Conservation (phyloP, 2,888 invertebrate genomes). For the Trachelus troglodyta region DNA sequence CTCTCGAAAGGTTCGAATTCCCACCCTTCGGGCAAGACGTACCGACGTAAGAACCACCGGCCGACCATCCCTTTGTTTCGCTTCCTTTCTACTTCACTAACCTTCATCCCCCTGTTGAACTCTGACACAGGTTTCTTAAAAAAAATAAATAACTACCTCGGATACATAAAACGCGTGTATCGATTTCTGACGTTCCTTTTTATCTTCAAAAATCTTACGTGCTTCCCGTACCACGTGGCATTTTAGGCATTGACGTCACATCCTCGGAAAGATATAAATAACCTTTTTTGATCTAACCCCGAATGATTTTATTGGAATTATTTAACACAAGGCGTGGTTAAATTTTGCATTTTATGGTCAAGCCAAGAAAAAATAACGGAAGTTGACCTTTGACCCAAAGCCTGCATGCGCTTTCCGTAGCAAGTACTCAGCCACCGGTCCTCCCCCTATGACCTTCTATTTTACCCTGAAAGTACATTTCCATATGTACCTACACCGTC, state of each 20-base stretch:
- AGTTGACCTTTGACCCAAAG: background rate
- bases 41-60: background rate
- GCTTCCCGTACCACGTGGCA: background rate
- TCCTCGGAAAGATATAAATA: background rate
- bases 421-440: too few species aligned
- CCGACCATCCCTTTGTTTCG: background rate
- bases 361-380: background rate
- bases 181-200: background rate
- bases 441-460: too few species aligned
- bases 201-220: background rate
- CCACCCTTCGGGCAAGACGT: background rate
- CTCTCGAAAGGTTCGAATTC: conserved; percentile 17
- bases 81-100: background rate
- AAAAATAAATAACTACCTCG: background rate
- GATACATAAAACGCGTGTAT: background rate
- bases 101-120: background rate
- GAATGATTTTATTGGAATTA: too few species aligned
- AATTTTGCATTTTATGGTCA: background rate
- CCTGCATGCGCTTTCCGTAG: too few species aligned
- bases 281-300: background rate
- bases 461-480: too few species aligned
- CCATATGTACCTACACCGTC: too few species aligned
- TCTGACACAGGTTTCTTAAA: background rate
- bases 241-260: background rate
- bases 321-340: background rate